Evolutionary conservation across 2,888 invertebrate genomes (phyloP), one percentile per base, ranked within the genome.

Genomic region (Gandaritis pyraliata): DNA sequence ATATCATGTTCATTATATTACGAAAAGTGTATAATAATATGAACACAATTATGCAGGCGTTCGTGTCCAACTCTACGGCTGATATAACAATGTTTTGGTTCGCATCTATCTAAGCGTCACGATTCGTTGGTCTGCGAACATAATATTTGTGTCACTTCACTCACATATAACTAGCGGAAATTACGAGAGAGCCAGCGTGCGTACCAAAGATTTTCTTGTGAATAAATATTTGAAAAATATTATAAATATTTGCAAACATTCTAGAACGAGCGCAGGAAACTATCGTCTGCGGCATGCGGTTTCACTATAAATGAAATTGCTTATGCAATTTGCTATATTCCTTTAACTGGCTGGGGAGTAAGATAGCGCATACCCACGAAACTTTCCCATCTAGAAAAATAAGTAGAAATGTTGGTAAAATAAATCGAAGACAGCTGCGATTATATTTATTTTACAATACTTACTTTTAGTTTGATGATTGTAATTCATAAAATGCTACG

Each of bases 161-260:
- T 57, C 50, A 47, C 64, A 58, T 50, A 41, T 51, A 55, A 55
- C 51, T 43, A 51, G 50, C 73, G 77, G 75, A 77, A 74, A 75
- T 76, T 73, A 69, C 71, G 58, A 64, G 69, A 69, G 66, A 72
- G 68, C 60, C 63, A 67, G 70, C 70, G 68, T 66, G 70, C 70
- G 68, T 66, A 62, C 47, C 69, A 65, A 69, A 68, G 65, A 66
- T 72, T 72, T 74, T 70, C 72, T 71, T 64, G 55, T 64, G 55
- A 49, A 70, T 71, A 64, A 66, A 69, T 69, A 72, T 67, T 70
- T 67, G 39, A 52, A 69, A 69, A 71, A 67, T 65, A 58, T 66
- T 59, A 64, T 63, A 64, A 70, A 68, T 67, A 59, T 68, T 65
- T 65, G 65, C 61, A 64, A 66, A 67, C 61, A 67, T 66, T 65